These are phyloP conservation scores for Cephalopachus bancanus DNA, from an alignment of 2,797 vertebrate species.

Conservation along the genomic window DNA sequence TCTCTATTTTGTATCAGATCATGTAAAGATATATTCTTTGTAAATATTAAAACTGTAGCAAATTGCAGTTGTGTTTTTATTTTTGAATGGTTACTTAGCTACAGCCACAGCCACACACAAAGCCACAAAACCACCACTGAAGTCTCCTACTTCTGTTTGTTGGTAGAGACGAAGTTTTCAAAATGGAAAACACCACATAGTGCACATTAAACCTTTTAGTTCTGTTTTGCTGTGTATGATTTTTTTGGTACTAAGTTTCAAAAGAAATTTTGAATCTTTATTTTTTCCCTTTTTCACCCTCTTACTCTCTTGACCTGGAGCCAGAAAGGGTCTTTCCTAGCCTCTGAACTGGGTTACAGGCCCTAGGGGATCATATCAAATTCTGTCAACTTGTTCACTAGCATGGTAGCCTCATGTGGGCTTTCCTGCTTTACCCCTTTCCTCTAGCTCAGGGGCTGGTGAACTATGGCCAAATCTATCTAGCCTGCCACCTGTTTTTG, in stretches of 20 bases:
- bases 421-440: neutral
- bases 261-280: slow-evolving; percentile 26
- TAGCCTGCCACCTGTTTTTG: slow-evolving; percentile 15
- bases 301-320: slow-evolving; percentile 14
- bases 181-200: no score
- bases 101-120: neutral
- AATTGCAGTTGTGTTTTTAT: slow-evolving; percentile 29
- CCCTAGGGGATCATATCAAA: neutral
- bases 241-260: slow-evolving; percentile 63
- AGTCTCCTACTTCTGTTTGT: slow-evolving; percentile 29
- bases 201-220: neutral
- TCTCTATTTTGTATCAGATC: slow-evolving; percentile 57
- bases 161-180: no score
- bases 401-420: neutral
- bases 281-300: neutral
- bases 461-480: neutral
- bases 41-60: slow-evolving; percentile 68
- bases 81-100: slow-evolving; percentile 40
- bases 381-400: slow-evolving; percentile 18
- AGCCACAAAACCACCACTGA: neutral
- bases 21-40: slow-evolving; percentile 47
- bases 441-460: neutral
- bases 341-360: neutral
- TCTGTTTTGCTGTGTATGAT: slow-evolving; percentile 42
- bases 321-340: neutral